Evolutionary conservation across 2,113 vertebrate genomes (phyloP).

Genomic region (Pelodiscus sinensis): DNA sequence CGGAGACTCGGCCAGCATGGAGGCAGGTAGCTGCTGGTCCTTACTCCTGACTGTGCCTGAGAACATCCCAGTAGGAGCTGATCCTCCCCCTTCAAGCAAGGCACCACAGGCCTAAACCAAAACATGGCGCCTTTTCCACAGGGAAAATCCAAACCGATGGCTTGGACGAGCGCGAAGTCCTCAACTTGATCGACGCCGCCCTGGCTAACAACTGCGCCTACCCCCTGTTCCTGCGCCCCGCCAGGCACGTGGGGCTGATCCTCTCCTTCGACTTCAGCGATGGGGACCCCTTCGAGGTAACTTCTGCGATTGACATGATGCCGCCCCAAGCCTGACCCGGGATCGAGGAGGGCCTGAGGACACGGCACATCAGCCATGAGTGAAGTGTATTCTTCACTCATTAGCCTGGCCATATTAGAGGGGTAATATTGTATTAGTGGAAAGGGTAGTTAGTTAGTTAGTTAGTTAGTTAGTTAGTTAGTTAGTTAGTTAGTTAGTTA

Average conservation of each 20-base stretch:
- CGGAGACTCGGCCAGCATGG: neutral
- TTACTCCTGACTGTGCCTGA: neutral
- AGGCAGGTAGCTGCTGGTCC: neutral
- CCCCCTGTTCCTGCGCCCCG: conserved; percentile 30
- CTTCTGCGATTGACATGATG: neutral
- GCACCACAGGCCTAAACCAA: no score
- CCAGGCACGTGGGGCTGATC: conserved; percentile 48
- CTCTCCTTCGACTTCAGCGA: conserved; percentile 67
- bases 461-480: neutral
- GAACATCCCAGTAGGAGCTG: neutral
- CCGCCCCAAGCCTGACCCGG: neutral
- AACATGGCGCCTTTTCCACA: neutral
- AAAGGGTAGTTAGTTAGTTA: neutral
- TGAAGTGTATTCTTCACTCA: neutral
- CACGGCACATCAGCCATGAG: no score
- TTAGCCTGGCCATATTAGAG: neutral
- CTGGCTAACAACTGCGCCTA: conserved; percentile 61
- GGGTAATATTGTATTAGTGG: neutral
- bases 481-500: neutral
- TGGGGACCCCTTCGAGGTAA: conserved; percentile 62
- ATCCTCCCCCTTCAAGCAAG: no score
- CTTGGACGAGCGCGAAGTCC: neutral
- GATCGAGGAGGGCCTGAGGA: no score
- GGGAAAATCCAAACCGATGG: neutral
- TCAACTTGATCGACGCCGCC: conserved; percentile 54